Base-by-base conservation (phyloP, 2,797 vertebrate genomes). In the Acropternis orthonyx region DNA sequence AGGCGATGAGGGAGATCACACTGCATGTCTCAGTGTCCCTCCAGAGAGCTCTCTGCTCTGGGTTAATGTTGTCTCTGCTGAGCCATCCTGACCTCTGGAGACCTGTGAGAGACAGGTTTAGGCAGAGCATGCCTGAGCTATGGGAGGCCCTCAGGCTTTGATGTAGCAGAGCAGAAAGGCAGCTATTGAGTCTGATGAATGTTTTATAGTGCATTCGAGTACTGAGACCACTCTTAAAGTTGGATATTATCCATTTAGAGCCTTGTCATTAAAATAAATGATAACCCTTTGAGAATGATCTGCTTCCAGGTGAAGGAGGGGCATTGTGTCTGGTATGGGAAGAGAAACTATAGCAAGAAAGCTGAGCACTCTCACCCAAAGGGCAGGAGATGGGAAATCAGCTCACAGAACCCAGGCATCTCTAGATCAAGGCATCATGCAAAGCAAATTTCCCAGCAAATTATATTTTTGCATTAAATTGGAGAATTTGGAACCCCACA, bases 201-300 rank as follows among this genome's bases (percentile, higher is more conserved):
- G 41, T 91, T 95, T 93, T 93, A 87, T 82, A 63, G 56, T n/a
- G 30, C 34, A 59, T 63, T 91, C 52, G 63, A 74, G 59, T 27
- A 59, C 39, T 56, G 86, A 89, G 71, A 37, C 74, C 7, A 23
- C 67, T 89, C 34, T 90, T 52, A 87, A 90, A 90, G 67, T 74
- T 62, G 63, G 48, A 24, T 28, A 69, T 80, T 93, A 88, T 43
- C 73, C 58, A 54, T 92, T 94, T 91, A 94, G 51, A 93, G 55
- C n/a, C 74, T 81, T 82, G 43, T 76, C 67, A 94, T 93, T 80
- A 76, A 92, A 89, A 90, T 63, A 94, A 92, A 67, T 63, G 7
- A 66, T 77, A 80, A 61, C n/a, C n/a, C 56, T 79, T 52, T 28
- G 43, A 86, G 62, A 39, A 56, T 46, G 55, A 79, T 41, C 32